phyloP scores from a whole-genome alignment of 1,140 invertebrate genomes.

The Acromyrmex echinatior region DNA sequence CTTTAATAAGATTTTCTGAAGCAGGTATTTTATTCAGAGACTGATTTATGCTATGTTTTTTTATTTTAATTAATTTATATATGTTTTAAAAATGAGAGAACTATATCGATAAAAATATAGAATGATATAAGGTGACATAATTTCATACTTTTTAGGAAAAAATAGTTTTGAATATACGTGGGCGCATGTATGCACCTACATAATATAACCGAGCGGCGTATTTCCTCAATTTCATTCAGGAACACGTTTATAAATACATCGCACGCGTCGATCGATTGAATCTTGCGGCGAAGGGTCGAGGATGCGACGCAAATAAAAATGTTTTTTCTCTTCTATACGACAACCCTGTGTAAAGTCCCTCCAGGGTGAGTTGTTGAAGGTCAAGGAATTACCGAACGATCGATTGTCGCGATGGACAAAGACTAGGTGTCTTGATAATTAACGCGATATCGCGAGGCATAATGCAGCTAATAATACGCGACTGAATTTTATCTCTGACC shows the following conservation, averaged over 20 bases:
- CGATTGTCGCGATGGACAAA: conserved; percentile 48
- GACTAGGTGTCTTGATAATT: conserved; percentile 36
- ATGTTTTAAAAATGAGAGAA: not conserved
- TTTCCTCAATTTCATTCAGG: conserved; percentile 55
- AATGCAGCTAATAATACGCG: conserved; percentile 35
- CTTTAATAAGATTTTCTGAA: not conserved
- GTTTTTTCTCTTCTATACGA: not conserved
- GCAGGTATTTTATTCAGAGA: not conserved
- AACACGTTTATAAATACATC: conserved; percentile 49
- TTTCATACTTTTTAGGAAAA: not conserved
- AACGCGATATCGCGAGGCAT: not conserved
- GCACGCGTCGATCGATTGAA: conserved; percentile 19
- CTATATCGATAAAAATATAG: not conserved
- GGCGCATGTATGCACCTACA: not conserved
- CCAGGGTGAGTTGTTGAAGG: conserved; percentile 22
- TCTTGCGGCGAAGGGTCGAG: conserved; percentile 28
- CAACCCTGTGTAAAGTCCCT: not conserved
- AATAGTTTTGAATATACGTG: not conserved
- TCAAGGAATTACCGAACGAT: conserved; percentile 43
- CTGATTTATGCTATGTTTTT: not conserved
- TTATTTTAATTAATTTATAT: not conserved
- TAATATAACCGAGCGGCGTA: not conserved
- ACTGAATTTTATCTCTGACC: conserved; percentile 39
- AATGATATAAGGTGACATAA: not conserved
- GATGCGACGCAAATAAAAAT: conserved; percentile 46